A percentile compares a stretch with the other conserved stretches of the same genome.
Evolutionary conservation across 2,797 vertebrate genomes (phyloP).

Genomic region (Phalloptychus januarius): DNA sequence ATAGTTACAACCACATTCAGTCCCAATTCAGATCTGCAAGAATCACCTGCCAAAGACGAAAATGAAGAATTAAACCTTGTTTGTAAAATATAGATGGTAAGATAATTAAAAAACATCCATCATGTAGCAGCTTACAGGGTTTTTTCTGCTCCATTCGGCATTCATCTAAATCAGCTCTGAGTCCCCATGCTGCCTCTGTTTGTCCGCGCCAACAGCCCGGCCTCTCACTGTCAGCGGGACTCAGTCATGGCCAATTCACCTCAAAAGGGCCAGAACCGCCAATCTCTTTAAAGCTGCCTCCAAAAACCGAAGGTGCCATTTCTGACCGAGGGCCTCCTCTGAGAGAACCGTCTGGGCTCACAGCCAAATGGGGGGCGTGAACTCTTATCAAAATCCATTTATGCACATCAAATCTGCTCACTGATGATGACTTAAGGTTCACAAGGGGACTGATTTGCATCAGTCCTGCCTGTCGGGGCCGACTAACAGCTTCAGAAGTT

Average conservation of each 20-base stretch:
- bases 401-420: conserved; percentile 33
- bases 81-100: neutral
- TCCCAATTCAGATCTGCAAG: conserved; percentile 44
- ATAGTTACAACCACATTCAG: conserved; percentile 70
- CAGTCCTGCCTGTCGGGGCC: neutral
- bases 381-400: conserved; percentile 51
- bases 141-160: conserved; percentile 1
- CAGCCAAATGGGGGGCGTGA: conserved; percentile 44
- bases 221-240: conserved; percentile 61
- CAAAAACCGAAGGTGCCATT: conserved; percentile 35
- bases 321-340: conserved; percentile 54
- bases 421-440: conserved; percentile 4
- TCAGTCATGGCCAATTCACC: conserved; percentile 71
- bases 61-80: neutral
- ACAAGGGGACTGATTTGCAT: neutral
- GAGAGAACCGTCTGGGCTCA: conserved; percentile 31
- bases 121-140: neutral
- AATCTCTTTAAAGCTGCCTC: conserved; percentile 57
- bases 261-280: conserved; percentile 65
- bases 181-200: conserved; percentile 20
- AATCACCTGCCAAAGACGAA: conserved; percentile 55
- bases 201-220: conserved; percentile 38
- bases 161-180: conserved; percentile 16
- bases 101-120: neutral
- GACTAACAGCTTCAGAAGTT: neutral